Evolutionary conservation across 2,797 vertebrate species (phyloP).

Genomic region (Mionectes olivaceus): DNA sequence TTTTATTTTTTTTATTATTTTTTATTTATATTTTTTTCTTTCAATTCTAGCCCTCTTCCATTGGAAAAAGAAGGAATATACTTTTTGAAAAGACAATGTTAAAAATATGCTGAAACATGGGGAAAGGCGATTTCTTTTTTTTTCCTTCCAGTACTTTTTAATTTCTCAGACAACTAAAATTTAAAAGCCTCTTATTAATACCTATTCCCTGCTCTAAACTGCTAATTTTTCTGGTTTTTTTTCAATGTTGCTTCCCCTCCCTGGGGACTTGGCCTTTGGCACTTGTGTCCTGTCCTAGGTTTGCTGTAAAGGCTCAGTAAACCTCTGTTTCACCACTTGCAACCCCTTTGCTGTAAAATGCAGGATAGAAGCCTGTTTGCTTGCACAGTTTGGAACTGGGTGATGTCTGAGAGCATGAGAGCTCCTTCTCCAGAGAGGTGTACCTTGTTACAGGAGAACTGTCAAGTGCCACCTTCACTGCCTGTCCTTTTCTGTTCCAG

Average conservation of each 20-base stretch:
- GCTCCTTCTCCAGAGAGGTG: not conserved
- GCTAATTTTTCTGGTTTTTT: not conserved
- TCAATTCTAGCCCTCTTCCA: not conserved
- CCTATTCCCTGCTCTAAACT: not conserved
- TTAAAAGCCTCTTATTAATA: not conserved
- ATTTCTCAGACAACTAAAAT: not conserved
- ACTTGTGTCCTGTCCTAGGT: not conserved
- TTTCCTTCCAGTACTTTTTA: not conserved
- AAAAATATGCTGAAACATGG: not conserved
- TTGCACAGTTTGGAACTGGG: not conserved
- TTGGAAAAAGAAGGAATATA: not conserved
- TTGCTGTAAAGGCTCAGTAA: not conserved
- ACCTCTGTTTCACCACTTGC: not conserved
- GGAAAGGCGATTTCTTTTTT: not conserved
- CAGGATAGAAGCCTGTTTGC: not conserved
- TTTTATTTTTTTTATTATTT: not conserved
- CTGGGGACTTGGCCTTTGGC: not conserved
- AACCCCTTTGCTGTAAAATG: not conserved
- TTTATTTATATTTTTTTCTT: not conserved
- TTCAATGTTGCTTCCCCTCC: not conserved
- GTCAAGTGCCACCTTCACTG: not conserved
- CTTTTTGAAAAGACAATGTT: not conserved
- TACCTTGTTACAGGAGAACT: too few species aligned
- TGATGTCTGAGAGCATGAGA: not conserved
- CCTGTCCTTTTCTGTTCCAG: not conserved